Percentiles rank a stretch among this genome's conserved stretches.
Conservation (phyloP, 2,797 vertebrate genomes). For the Centroberyx gerrardi region DNA sequence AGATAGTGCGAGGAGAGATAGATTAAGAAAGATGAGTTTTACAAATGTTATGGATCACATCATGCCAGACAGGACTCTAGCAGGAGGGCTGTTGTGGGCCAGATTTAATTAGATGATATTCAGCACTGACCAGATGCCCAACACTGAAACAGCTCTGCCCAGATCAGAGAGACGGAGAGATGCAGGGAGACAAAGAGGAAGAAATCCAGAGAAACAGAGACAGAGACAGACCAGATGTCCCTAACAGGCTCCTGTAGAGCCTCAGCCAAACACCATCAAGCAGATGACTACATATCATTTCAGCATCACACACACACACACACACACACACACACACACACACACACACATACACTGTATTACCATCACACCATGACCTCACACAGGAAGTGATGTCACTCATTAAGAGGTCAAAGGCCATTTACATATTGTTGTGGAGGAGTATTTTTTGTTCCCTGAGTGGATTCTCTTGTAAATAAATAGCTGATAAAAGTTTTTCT, state of each 20-base stretch:
- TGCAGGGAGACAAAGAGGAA: conserved; percentile 31
- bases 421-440: no score
- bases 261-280: conserved; percentile 47
- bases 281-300: conserved; percentile 55
- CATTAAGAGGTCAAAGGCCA: background rate
- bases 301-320: conserved; percentile 23
- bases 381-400: background rate
- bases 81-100: conserved; percentile 40
- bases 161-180: conserved; percentile 43
- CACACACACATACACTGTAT: background rate
- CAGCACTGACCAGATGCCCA: conserved; percentile 59
- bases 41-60: conserved; percentile 34
- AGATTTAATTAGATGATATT: conserved; percentile 64
- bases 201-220: conserved; percentile 43
- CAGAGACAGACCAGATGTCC: conserved; percentile 67
- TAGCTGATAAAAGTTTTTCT: background rate
- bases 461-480: conserved; percentile 1
- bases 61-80: conserved; percentile 36
- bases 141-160: conserved; percentile 48
- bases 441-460: no score
- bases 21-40: background rate
- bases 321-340: conserved; percentile 7
- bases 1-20: conserved; percentile 9
- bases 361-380: conserved; percentile 1
- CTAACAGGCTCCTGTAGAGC: conserved; percentile 51